Evolutionary conservation across 2,888 invertebrate genomes (phyloP).

Genomic region (Eudemis profundana): DNA sequence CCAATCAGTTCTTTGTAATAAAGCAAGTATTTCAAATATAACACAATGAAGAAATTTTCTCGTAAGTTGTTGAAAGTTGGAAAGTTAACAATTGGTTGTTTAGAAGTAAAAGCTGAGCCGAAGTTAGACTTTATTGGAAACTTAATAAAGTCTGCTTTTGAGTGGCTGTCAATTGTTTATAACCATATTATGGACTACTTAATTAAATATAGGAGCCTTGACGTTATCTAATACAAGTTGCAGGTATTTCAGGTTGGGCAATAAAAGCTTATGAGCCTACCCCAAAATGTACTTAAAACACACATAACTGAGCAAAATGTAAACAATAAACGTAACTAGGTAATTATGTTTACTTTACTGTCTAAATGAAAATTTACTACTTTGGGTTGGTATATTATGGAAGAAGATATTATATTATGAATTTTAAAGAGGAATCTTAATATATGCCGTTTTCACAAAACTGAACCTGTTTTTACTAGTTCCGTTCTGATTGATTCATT

Average conservation of each 20-base stretch:
- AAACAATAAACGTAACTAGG: no score
- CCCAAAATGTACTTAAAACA: not conserved
- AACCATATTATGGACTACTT: not conserved
- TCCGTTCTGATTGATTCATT: no score
- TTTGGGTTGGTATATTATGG: no score
- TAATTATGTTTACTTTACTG: no score
- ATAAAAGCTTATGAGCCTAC: not conserved
- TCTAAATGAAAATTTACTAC: no score
- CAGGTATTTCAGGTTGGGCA: not conserved
- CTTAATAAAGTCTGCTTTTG: constrained; percentile 19
- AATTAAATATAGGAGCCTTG: not conserved
- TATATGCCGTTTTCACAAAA: no score
- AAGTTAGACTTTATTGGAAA: constrained; percentile 7
- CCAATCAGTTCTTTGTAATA: not conserved
- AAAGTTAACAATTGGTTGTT: constrained; percentile 1
- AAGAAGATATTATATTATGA: no score
- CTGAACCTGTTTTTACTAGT: no score
- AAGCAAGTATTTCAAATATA: not conserved
- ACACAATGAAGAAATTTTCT: not conserved
- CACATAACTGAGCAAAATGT: no score
- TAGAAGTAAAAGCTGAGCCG: not conserved
- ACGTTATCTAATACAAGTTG: not conserved
- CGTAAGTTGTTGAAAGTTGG: not conserved
- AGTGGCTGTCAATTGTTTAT: constrained; percentile 4
- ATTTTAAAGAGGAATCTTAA: no score